Evolutionary conservation across 2,797 vertebrate species (phyloP), one percentile per base, ranked within the genome.

Genomic region (Schizothorax lantsangensis): DNA sequence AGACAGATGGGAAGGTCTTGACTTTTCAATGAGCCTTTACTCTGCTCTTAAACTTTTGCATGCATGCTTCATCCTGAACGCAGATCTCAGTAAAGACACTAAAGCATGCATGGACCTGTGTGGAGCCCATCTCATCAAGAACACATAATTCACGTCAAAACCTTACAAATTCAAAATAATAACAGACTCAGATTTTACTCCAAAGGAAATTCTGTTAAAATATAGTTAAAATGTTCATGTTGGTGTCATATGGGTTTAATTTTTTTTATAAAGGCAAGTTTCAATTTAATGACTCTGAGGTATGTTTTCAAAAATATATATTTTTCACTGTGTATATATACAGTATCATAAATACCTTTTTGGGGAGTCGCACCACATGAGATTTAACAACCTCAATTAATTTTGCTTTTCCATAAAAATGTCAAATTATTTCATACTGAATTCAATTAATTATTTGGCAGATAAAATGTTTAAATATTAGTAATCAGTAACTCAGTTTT

Each of bases 31-130:
- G 49, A 72, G 15, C 47, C 73, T 85, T 5, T 15, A 79, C 83
- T 69, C 26, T 71, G 78, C 75, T 75, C 69, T 80, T 84, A 45
- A 73, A 89, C 71, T 43, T 85, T 86, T 73, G 45, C 73, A 36
- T 6, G 75, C 66, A 45, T 2, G 75, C 80, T 81, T 57, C 9
- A 66, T 84, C 62, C 17, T 45, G 80, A 47, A 54, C 81, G 23
- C 71, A 66, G 68, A 72, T 89, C 80, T 66, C 75, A 75, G 26
- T 30, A 47, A 1, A 30, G 7, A n/a, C 23, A 73, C 23, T 47
- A 83, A 26, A 54, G n/a, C 77, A 83, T 33, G 15, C 78, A 36
- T 19, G 14, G 45, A 79, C 19, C n/a, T 33, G 30, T 64, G 59
- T 80, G 38, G 43, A 30, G 43, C 49, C 5, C 80, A 78, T 64